A percentile compares a stretch with the other conserved stretches of the same genome.
Conservation (phyloP, 2,888 invertebrate species). For the Drosophila infuscata region DNA sequence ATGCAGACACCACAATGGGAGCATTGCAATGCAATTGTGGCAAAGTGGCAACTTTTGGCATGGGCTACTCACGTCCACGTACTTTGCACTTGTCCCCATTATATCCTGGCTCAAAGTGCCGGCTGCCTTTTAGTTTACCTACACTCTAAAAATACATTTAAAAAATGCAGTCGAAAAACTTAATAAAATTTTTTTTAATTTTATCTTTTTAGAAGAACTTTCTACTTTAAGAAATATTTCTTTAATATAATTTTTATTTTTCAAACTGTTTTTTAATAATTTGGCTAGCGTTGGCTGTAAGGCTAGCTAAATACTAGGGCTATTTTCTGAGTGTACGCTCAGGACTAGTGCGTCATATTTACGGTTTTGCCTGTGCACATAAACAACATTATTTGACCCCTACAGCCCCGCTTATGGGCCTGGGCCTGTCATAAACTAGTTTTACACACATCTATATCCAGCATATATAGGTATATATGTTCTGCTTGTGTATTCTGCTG, state of each 20-base stretch:
- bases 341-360: conserved; percentile 71
- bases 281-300: background rate
- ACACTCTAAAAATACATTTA: background rate
- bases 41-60: conserved; percentile 55
- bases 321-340: background rate
- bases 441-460: conserved; percentile 73
- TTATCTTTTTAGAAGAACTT: background rate
- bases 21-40: conserved; percentile 50
- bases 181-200: background rate
- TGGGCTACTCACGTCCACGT: conserved; percentile 37
- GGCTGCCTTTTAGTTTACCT: conserved; percentile 1
- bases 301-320: background rate
- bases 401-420: conserved; percentile 21
- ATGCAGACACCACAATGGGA: conserved; percentile 74
- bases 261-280: too few species aligned
- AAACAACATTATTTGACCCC: conserved; percentile 78
- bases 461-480: conserved; percentile 27
- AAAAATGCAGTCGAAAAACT: background rate
- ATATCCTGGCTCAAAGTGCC: conserved; percentile 27
- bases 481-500: conserved; percentile 13
- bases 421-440: conserved; percentile 75
- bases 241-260: too few species aligned
- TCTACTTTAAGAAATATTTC: background rate
- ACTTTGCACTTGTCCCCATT: conserved; percentile 74
- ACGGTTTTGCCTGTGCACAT: conserved; percentile 70